phyloP scores from a whole-genome alignment of 2,888 invertebrate species.

The Aethes cnicana region DNA sequence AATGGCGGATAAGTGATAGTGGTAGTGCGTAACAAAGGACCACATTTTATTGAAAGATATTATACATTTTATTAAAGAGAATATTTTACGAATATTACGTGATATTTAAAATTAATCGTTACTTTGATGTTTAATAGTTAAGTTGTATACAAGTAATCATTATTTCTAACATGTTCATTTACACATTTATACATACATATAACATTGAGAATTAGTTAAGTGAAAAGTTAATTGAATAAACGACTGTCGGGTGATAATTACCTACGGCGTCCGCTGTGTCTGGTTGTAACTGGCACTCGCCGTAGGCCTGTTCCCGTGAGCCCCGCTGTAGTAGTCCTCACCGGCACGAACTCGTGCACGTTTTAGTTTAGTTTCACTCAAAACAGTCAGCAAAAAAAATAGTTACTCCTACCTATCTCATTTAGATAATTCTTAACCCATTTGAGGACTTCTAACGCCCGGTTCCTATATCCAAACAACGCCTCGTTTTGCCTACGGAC shows the following conservation, averaged over 20 bases:
- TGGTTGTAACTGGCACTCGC: not conserved
- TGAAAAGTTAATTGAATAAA: slow-evolving; percentile 20
- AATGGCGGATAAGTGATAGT: slow-evolving; percentile 55
- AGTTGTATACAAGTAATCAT: slow-evolving; percentile 71
- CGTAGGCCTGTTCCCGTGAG: not conserved
- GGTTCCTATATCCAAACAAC: no score
- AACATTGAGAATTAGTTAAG: slow-evolving; percentile 41
- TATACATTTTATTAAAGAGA: slow-evolving; percentile 57
- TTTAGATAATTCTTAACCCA: no score
- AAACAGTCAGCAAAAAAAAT: not conserved
- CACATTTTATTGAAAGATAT: slow-evolving; percentile 61
- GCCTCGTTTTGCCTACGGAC: no score
- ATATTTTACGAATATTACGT: slow-evolving; percentile 78
- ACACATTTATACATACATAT: slow-evolving; percentile 33
- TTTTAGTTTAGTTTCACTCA: slow-evolving; percentile 18
- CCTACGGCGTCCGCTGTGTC: no score
- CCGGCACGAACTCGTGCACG: not conserved
- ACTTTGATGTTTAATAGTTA: slow-evolving; percentile 70
- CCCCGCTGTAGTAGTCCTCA: not conserved
- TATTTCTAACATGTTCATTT: slow-evolving; percentile 59
- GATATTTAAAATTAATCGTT: slow-evolving; percentile 75
- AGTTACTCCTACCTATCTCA: no score
- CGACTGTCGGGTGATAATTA: not conserved
- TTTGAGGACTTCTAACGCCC: no score
- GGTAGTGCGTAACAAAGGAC: slow-evolving; percentile 64